phyloP scores from a whole-genome alignment of 1,140 invertebrate genomes.

The Akabosia matsudoensis region DNA sequence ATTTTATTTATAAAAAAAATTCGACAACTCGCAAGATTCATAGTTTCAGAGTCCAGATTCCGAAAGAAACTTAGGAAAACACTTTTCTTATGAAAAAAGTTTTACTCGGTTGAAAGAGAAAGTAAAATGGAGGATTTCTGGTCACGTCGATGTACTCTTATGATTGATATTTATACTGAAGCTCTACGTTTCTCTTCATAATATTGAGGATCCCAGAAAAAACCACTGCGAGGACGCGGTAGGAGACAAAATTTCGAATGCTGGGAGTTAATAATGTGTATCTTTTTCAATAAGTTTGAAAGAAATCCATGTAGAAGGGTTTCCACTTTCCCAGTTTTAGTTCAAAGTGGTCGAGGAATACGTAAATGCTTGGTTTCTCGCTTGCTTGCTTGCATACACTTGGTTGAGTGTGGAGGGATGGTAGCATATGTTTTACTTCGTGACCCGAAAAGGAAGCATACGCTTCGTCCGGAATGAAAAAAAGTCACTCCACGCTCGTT shows the following conservation, averaged over 20 bases:
- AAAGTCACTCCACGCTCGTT: background rate
- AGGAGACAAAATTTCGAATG: background rate
- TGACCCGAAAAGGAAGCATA: constrained; percentile 16
- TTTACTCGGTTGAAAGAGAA: too few species aligned
- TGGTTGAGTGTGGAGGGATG: background rate
- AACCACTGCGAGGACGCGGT: background rate
- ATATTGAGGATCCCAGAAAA: background rate
- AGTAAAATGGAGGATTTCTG: too few species aligned
- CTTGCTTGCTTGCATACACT: background rate
- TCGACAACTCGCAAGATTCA: too few species aligned
- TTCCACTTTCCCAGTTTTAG: background rate
- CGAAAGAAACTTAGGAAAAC: too few species aligned
- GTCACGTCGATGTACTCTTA: background rate
- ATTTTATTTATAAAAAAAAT: too few species aligned
- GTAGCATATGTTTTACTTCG: constrained; percentile 9
- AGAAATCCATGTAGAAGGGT: background rate
- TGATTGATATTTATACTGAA: background rate
- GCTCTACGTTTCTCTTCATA: background rate
- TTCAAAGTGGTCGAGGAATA: background rate
- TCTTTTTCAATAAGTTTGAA: constrained; percentile 12
- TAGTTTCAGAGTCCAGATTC: too few species aligned
- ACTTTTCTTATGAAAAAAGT: too few species aligned
- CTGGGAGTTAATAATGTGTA: background rate
- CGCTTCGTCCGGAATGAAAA: background rate
- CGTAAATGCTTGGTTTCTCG: background rate